These are phyloP conservation scores for Clarias magur DNA, from an alignment of 2,113 vertebrate genomes.

Conservation along the genomic window DNA sequence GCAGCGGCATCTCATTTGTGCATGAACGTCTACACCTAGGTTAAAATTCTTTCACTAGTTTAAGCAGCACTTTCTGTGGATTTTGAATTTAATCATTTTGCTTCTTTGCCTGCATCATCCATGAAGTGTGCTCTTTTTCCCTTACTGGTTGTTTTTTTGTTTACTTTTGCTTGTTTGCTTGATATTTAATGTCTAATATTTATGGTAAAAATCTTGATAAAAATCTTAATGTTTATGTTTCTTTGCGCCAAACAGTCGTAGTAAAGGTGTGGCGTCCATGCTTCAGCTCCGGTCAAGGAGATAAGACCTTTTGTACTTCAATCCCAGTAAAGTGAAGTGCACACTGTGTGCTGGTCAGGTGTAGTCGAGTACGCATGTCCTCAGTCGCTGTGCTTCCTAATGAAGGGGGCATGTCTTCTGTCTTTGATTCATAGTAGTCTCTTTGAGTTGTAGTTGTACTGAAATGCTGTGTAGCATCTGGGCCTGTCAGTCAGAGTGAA, in stretches of 20 bases:
- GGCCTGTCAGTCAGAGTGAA: not conserved
- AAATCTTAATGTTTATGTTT: not conserved
- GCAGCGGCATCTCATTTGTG: not conserved
- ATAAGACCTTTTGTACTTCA: not conserved
- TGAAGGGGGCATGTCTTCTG: not conserved
- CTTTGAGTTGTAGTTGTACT: not conserved
- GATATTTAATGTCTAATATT: no score
- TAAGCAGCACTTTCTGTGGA: not conserved
- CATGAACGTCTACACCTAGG: not conserved
- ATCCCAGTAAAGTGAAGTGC: not conserved
- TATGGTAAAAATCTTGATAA: not conserved
- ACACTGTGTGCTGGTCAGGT: not conserved
- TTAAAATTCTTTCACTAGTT: slow-evolving; percentile 8
- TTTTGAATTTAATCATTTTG: not conserved
- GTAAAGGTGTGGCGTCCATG: not conserved
- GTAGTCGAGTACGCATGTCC: not conserved
- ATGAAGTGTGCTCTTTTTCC: not conserved
- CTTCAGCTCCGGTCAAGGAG: not conserved
- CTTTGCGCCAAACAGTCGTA: not conserved
- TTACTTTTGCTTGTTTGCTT: not conserved
- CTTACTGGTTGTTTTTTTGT: not conserved
- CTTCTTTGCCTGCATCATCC: not conserved
- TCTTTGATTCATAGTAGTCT: not conserved
- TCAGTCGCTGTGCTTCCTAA: no score
- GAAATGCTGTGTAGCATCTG: not conserved